Percentiles rank a stretch among this genome's conserved stretches.
Conservation (phyloP, 2,888 invertebrate genomes). For the Philereme vetulata region DNA sequence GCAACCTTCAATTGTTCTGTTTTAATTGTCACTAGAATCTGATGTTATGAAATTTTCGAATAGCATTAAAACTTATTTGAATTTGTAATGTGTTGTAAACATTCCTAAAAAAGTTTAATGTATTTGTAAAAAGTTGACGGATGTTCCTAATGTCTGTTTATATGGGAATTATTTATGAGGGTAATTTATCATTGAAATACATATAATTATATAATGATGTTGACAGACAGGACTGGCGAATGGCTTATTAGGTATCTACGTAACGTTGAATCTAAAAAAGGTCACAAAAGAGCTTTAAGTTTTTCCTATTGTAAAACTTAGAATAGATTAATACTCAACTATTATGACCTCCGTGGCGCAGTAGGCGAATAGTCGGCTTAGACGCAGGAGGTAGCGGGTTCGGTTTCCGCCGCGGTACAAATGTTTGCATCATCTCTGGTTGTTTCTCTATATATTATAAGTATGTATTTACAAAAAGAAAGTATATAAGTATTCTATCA, state of each 20-base stretch:
- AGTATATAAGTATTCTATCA: no score
- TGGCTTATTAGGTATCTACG: neutral
- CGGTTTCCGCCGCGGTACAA: no score
- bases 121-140: conserved; percentile 20
- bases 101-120: conserved; percentile 17
- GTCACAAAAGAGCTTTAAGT: no score
- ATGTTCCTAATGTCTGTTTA: conserved; percentile 27
- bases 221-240: neutral
- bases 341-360: no score
- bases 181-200: conserved; percentile 29
- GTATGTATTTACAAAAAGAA: no score
- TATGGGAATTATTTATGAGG: conserved; percentile 28
- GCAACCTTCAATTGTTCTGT: conserved; percentile 50
- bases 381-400: no score
- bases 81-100: conserved; percentile 40
- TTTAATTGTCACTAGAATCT: conserved; percentile 52
- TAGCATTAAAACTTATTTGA: conserved; percentile 37
- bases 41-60: conserved; percentile 43
- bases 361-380: no score
- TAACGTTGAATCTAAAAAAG: no score
- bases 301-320: no score
- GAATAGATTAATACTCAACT: no score
- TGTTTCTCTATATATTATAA: no score
- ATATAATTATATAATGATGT: conserved; percentile 7
- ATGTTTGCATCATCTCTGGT: no score